These are phyloP conservation scores for Cephus pulcher DNA, from an alignment of 2,888 invertebrate species.

Conservation along the genomic window DNA sequence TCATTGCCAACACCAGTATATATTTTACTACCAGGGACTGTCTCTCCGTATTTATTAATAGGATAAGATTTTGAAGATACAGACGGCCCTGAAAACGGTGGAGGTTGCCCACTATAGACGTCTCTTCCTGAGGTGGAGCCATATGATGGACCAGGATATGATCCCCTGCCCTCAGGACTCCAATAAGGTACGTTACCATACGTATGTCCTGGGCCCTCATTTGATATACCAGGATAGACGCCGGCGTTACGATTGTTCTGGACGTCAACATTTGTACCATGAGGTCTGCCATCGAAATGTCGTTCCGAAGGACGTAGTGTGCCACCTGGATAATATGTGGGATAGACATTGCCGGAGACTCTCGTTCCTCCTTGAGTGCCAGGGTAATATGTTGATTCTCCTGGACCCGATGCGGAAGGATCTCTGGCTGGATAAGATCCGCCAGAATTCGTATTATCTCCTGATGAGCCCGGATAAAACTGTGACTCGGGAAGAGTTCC, in stretches of 20 bases:
- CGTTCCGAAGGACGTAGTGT: background rate
- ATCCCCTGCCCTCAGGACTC: background rate
- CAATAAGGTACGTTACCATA: background rate
- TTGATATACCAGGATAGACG: background rate
- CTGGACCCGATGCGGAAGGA: background rate
- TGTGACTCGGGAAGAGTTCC: background rate
- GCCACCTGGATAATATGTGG: background rate
- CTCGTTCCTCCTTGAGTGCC: background rate
- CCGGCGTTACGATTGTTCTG: background rate
- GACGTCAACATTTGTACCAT: background rate
- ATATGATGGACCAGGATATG: background rate
- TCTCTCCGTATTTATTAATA: no score
- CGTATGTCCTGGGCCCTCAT: background rate
- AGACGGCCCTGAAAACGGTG: no score
- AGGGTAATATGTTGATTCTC: background rate
- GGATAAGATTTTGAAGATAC: no score
- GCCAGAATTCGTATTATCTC: background rate
- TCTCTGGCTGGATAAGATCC: background rate
- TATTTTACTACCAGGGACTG: no score
- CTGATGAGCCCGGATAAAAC: background rate
- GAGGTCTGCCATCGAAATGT: background rate
- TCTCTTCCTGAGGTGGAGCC: background rate
- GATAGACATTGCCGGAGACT: background rate
- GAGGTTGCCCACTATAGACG: background rate
- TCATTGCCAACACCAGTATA: no score